A percentile compares a stretch with the other conserved stretches of the same genome.
phyloP scores from a whole-genome alignment of 2,113 vertebrate species.

The Brienomyrus brachyistius region DNA sequence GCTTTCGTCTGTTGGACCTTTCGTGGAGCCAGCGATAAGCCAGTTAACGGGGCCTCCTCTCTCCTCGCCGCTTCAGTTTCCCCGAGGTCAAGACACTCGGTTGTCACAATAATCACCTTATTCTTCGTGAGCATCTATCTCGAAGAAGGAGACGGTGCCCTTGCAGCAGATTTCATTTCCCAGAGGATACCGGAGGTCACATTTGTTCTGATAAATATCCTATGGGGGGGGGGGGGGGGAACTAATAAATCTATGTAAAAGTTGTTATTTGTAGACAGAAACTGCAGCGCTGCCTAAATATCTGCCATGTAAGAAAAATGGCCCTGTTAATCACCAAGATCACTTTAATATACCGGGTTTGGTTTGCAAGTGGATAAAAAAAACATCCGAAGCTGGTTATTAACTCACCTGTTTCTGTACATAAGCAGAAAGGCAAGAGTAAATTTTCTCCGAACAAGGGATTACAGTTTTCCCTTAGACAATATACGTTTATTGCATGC shows the following conservation, averaged over 20 bases:
- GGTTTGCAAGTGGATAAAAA: not conserved
- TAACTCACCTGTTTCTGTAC: not conserved
- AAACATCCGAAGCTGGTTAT: not conserved
- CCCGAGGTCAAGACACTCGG: not conserved
- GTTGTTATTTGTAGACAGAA: not conserved
- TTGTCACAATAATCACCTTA: slow-evolving; percentile 62
- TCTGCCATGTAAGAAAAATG: not conserved
- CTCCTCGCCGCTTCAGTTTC: not conserved
- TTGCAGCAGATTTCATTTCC: slow-evolving; percentile 96
- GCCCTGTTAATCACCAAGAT: not conserved
- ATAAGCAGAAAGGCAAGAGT: not conserved
- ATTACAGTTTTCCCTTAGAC: not conserved
- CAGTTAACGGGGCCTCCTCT: slow-evolving; percentile 59
- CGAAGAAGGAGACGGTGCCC: slow-evolving; percentile 89
- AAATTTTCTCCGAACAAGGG: not conserved
- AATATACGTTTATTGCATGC: not conserved
- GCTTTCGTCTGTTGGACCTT: not conserved
- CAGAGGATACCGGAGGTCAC: slow-evolving; percentile 89
- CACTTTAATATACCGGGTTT: not conserved
- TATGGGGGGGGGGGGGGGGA: not conserved
- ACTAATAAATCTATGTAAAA: not conserved
- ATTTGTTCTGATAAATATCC: slow-evolving; percentile 72
- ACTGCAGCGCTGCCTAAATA: not conserved
- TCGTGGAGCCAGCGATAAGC: slow-evolving; percentile 86
- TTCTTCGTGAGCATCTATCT: slow-evolving; percentile 97